Conservation (phyloP, 2,888 invertebrate species). For the Perdita meconis region DNA sequence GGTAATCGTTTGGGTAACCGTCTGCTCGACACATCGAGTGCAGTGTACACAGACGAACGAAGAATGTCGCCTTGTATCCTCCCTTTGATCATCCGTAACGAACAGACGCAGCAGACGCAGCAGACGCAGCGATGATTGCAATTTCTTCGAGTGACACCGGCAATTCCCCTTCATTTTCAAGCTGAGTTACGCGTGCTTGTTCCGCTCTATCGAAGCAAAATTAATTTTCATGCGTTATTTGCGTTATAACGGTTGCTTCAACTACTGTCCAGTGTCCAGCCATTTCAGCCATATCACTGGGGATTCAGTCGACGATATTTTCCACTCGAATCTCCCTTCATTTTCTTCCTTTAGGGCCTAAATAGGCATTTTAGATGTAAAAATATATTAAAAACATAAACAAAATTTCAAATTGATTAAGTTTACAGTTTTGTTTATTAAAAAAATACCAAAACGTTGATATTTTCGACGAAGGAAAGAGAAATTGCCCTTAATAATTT, state of each 20-base stretch:
- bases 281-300: not conserved
- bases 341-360: too few species aligned
- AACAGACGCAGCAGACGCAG: conserved; percentile 1
- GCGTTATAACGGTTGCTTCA: not conserved
- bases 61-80: conserved; percentile 14
- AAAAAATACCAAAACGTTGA: too few species aligned
- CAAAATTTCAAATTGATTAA: too few species aligned
- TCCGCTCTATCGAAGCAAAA: conserved; percentile 7
- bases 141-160: conserved; percentile 15
- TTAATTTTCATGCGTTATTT: conserved; percentile 6
- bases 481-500: too few species aligned
- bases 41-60: conserved; percentile 12
- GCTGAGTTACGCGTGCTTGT: conserved; percentile 18
- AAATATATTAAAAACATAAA: too few species aligned
- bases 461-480: too few species aligned
- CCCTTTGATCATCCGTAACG: conserved; percentile 22
- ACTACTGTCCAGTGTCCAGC: too few species aligned
- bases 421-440: too few species aligned
- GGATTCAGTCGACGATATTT: not conserved
- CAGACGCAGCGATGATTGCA: not conserved
- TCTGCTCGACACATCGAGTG: not conserved
- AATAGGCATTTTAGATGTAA: too few species aligned
- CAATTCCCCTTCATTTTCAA: conserved; percentile 20
- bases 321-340: not conserved
- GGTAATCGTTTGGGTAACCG: not conserved